Base-by-base conservation (phyloP, 2,888 invertebrate species). In the Chalcis sispes region DNA sequence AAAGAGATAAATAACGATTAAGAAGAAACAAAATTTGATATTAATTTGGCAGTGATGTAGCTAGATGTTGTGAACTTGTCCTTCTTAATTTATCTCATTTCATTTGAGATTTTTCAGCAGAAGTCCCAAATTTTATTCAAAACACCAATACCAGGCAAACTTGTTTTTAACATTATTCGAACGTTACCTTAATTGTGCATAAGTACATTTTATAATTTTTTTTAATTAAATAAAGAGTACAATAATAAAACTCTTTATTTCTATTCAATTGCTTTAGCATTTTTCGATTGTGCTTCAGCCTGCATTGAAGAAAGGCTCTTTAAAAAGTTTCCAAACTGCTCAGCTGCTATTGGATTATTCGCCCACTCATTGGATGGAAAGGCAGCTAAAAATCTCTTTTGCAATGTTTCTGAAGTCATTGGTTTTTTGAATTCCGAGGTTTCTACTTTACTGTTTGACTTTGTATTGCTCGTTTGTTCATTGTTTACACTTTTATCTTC, bases 281-380 rank as follows among this genome's bases (percentile, higher is more conserved):
- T 77, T 0, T 81, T 80, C 5, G 76, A 2, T n/a, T 81, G 80
- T 7, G 72, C 74, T 2, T 82, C 82, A 2, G 79, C 77, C 20
- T 83, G 82, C 20, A 82, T 80, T 7, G 80, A 78, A 0, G 80
- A 81, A 5, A 85, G 52, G 42, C 81, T 84, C 25, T 83, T 84
- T 0, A 85, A 59, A 65, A 86, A 83, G 23, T 85, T 83, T 0
- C 82, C 85, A 4, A 86, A 77, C 42, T 84, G 83, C 25, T 84
- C 82, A 0, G 84, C 84, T 1, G 82, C 81, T 13, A 80, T 56
- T 0, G 85, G 82, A 66, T 83, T 84, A 36, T 80, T 84, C 0
- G 82, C 77, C 85, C 85, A 85, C 18, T 85, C 83, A 62, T 82
- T 82, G 1, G 85, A 81, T 1, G 85, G 84, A 65, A 85, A 85